A percentile compares a stretch with the other conserved stretches of the same genome.
These are phyloP conservation scores for Sphaerophoria rueppellii DNA, from an alignment of 2,888 invertebrate genomes.

Conservation along the genomic window DNA sequence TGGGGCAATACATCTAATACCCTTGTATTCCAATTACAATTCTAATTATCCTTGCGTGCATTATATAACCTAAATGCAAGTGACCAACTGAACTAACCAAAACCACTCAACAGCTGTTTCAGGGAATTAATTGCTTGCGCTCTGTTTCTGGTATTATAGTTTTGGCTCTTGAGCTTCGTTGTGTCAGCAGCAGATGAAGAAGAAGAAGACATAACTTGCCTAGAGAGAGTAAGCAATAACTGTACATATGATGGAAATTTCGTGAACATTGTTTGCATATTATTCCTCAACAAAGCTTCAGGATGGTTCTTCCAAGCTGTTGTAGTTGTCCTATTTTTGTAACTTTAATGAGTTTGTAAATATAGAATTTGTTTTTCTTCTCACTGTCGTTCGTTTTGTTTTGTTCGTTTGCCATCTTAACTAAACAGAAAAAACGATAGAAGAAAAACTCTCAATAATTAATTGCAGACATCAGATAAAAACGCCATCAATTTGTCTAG, in stretches of 20 bases:
- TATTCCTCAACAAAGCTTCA: neutral
- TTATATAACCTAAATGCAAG: constrained; percentile 59
- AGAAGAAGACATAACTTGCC: too few species aligned
- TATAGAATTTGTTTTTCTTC: constrained; percentile 25
- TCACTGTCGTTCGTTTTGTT: neutral
- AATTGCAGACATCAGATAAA: constrained; percentile 82
- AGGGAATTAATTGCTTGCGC: constrained; percentile 61
- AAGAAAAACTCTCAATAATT: constrained; percentile 78
- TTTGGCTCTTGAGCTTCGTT: neutral
- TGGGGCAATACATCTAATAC: constrained; percentile 47
- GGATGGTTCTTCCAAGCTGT: constrained; percentile 35
- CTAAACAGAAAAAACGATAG: neutral
- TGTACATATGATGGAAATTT: neutral
- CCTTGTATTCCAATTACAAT: constrained; percentile 66
- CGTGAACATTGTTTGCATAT: constrained; percentile 41
- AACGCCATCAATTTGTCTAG: constrained; percentile 74
- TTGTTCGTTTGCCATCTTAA: neutral
- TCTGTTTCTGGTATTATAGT: constrained; percentile 45
- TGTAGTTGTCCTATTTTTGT: constrained; percentile 36
- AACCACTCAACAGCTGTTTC: constrained; percentile 67
- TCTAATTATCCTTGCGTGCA: constrained; percentile 65
- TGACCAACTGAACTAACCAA: constrained; percentile 68
- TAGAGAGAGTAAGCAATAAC: too few species aligned
- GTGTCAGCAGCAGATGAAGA: too few species aligned
- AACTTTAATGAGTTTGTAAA: constrained; percentile 55